A percentile compares a stretch with the other conserved stretches of the same genome.
These are phyloP conservation scores for Oligia strigilis DNA, from an alignment of 2,888 invertebrate genomes.

Conservation along the genomic window DNA sequence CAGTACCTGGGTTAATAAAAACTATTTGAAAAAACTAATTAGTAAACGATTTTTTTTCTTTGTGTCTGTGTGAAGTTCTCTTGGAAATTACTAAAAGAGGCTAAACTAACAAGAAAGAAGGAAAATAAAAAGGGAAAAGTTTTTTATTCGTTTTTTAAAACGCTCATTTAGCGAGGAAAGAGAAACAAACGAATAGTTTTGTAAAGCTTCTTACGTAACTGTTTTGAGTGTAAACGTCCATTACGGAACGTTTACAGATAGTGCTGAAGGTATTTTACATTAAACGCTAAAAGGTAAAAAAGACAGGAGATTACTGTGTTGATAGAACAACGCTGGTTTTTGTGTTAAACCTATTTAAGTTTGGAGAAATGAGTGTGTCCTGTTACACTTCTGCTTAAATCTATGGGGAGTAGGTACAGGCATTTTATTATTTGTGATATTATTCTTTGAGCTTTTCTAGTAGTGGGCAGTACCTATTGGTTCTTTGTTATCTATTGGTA, in stretches of 20 bases:
- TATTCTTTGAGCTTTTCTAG: background rate
- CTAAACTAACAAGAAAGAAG: too few species aligned
- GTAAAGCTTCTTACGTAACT: constrained; percentile 13
- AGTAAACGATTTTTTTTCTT: background rate
- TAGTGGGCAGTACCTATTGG: background rate
- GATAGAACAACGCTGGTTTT: background rate
- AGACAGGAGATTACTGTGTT: background rate
- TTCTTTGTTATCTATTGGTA: background rate
- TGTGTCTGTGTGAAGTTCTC: too few species aligned
- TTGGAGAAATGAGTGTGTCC: background rate
- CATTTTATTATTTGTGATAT: background rate
- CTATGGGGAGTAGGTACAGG: too few species aligned
- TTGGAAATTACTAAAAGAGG: background rate
- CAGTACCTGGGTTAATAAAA: background rate
- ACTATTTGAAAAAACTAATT: background rate
- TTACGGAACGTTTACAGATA: constrained; percentile 16
- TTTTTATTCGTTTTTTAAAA: constrained; percentile 5
- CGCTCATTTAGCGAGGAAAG: constrained; percentile 4
- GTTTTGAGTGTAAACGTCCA: background rate
- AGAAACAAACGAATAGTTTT: constrained; percentile 9
- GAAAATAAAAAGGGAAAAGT: background rate
- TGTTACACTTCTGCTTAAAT: background rate
- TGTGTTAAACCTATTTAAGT: background rate
- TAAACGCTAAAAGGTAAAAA: constrained; percentile 2
- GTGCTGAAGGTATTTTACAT: background rate